Evolutionary conservation across 2,888 invertebrate species (phyloP).

Genomic region (Leucozona laternaria): DNA sequence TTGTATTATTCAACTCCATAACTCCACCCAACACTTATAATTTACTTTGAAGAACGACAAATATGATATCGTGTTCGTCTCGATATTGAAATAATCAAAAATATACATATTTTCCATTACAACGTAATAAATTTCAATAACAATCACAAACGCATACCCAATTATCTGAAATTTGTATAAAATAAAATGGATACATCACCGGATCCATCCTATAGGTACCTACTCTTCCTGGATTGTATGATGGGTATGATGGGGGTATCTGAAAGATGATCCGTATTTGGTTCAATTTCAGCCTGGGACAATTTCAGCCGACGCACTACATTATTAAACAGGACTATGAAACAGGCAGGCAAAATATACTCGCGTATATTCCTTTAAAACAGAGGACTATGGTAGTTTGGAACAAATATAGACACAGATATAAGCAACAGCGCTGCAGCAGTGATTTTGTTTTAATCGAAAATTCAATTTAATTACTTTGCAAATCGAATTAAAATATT

Average conservation of each 20-base stretch:
- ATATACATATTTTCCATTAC: not conserved
- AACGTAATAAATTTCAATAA: constrained; percentile 17
- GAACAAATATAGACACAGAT: not conserved
- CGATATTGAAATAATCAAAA: not conserved
- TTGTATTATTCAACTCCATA: too few species aligned
- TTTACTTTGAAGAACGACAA: not conserved
- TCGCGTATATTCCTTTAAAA: not conserved
- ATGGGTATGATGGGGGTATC: too few species aligned
- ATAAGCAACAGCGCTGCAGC: not conserved
- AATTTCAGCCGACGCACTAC: too few species aligned
- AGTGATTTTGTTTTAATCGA: constrained; percentile 69
- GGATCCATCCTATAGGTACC: not conserved
- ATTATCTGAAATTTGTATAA: constrained; percentile 24
- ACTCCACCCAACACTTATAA: too few species aligned
- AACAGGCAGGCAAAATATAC: not conserved
- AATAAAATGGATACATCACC: constrained; percentile 9
- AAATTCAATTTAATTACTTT: constrained; percentile 65
- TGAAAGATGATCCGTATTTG: not conserved
- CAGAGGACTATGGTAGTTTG: not conserved
- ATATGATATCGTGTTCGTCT: not conserved
- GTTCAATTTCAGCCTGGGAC: not conserved
- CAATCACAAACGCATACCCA: constrained; percentile 20
- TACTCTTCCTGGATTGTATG: too few species aligned
- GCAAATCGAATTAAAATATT: constrained; percentile 69
- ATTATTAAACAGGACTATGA: too few species aligned